Base-by-base conservation (phyloP, 1,140 invertebrate species). In the Vanessa atalanta region DNA sequence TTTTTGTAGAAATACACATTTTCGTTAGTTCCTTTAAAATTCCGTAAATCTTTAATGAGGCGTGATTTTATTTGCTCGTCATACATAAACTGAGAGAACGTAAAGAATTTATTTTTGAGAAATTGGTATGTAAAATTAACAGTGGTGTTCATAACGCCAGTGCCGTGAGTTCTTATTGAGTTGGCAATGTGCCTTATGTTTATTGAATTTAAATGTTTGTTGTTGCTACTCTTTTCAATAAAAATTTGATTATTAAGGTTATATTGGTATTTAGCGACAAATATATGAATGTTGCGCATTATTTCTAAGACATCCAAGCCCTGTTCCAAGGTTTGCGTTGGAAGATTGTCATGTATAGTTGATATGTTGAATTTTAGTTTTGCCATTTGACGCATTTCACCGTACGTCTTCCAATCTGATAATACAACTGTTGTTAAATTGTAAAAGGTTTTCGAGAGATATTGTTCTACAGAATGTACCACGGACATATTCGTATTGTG, bases 171-270 rank as follows among this genome's bases (percentile, higher is more conserved):
- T 83, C 98, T 94, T 76, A 99, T 98, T 0, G 98, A 99, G 94
- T 99, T 99, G 0, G 99, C 98, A 68, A 99, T 96, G 83, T 99
- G 99, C 11, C 96, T 94, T 72, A 99, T 99, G 72, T 97, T 98
- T 77, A 99, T 98, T 0, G 99, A 99, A 88, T 99, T 99, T 53
- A 99, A 93, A 93, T 98, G 96, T 88, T 99, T 99, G 86, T 98
- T 99, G 77, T 97, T 96, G 84, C 97, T 99, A 15, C 95, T 95
- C 76, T 96, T 95, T 93, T 99, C 98, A 65, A 99, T 96, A 91
- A 99, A 99, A 61, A 99, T 96, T 94, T 99, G 99, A 84, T 98
- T 98, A 88, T 99, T 99, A 63, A 99, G 94, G 93, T 99, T 99
- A 87, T 99, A 99, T 14, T 97, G 92, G 92, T 98, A 99, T 76